Percentiles rank a stretch among this genome's conserved stretches.
phyloP scores from a whole-genome alignment of 1,140 invertebrate genomes.

The Drosophila pallidifrons region DNA sequence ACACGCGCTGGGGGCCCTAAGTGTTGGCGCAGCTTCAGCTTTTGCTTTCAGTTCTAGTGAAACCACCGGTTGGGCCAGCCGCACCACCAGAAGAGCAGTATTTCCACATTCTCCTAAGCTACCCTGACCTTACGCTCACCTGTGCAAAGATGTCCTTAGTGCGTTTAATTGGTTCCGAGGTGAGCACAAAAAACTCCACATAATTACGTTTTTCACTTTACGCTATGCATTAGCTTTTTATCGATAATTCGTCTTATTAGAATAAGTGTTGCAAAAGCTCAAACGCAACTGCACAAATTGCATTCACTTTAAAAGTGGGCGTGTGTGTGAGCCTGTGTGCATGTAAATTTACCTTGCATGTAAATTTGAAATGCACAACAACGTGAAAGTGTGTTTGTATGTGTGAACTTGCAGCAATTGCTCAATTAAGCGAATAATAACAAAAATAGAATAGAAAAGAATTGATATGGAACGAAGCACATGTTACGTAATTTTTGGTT shows the following conservation, averaged over 20 bases:
- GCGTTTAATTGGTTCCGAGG: conserved; percentile 78
- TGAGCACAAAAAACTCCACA: conserved; percentile 42
- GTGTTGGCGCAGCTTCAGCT: conserved; percentile 58
- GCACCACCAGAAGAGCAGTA: conserved; percentile 23
- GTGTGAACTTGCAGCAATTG: conserved; percentile 24
- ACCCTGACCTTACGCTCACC: conserved; percentile 31
- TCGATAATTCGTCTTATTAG: conserved; percentile 5
- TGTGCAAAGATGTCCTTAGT: conserved; percentile 71
- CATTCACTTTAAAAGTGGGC: not conserved
- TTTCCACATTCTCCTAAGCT: conserved; percentile 30
- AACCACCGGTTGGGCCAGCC: conserved; percentile 71
- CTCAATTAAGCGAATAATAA: conserved; percentile 15
- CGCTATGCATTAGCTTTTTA: not conserved
- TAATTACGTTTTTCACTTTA: not conserved
- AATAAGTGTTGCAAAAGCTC: conserved; percentile 23
- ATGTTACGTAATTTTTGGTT: conserved; percentile 67
- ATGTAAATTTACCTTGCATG: conserved; percentile 12
- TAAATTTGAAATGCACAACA: conserved; percentile 2
- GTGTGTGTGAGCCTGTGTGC: not conserved
- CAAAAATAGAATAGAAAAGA: conserved; percentile 11
- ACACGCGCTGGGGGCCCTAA: conserved; percentile 41
- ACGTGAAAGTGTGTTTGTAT: not conserved
- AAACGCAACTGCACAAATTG: not conserved
- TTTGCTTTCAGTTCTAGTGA: conserved; percentile 79
- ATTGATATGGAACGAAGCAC: conserved; percentile 56